These are phyloP conservation scores for Eueides isabella DNA, from an alignment of 1,140 invertebrate genomes.

Conservation along the genomic window DNA sequence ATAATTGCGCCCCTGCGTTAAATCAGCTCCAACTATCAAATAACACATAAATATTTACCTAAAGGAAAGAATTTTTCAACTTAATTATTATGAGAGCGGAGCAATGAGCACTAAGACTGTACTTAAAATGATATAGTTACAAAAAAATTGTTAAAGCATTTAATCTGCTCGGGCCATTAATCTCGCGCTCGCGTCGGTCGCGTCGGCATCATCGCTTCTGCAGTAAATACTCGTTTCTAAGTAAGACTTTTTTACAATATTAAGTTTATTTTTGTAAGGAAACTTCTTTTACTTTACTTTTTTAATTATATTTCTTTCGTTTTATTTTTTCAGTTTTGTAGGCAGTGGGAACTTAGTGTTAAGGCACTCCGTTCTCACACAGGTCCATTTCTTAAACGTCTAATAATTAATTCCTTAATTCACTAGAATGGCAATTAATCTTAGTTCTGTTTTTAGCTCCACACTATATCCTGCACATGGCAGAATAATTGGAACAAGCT, in stretches of 20 bases:
- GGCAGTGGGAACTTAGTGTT: too few species aligned
- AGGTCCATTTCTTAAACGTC: too few species aligned
- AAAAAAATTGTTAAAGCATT: conserved; percentile 39
- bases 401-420: too few species aligned
- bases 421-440: too few species aligned
- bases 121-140: conserved; percentile 36
- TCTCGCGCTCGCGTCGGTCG: conserved; percentile 22
- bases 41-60: conserved; percentile 5
- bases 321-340: too few species aligned
- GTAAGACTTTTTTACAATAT: not conserved
- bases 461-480: not conserved
- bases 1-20: too few species aligned
- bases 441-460: not conserved
- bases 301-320: not conserved
- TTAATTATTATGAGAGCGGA: conserved; percentile 32
- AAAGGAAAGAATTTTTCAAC: conserved; percentile 10
- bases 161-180: conserved; percentile 36
- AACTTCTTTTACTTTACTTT: not conserved
- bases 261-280: conserved; percentile 12
- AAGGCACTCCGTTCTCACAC: too few species aligned
- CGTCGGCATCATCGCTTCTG: conserved; percentile 7
- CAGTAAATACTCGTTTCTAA: conserved; percentile 7
- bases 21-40: too few species aligned
- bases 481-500: too few species aligned
- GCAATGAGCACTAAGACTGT: conserved; percentile 30